Evolutionary conservation across 2,888 invertebrate genomes (phyloP).

Genomic region (Parthenolecanium corni): DNA sequence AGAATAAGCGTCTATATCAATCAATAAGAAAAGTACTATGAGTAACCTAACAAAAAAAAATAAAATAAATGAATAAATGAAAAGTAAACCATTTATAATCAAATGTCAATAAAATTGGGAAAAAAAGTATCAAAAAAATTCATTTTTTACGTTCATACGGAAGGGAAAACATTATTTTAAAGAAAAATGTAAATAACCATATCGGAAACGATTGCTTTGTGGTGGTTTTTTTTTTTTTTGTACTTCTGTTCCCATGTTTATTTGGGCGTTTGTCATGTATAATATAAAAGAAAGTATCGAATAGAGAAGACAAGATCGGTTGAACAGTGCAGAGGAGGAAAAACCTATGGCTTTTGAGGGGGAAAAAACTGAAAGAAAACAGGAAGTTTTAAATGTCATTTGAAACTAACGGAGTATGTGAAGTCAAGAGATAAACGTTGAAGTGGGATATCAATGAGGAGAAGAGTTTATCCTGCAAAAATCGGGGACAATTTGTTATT

Average conservation of each 20-base stretch:
- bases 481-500: constrained; percentile 25
- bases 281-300: not conserved
- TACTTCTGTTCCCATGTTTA: too few relatives aligned
- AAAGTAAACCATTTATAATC: not conserved
- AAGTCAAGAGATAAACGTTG: constrained; percentile 25
- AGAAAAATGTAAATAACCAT: constrained; percentile 21
- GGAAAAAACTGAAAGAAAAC: constrained; percentile 6
- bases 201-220: constrained; percentile 17
- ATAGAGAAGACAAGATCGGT: not conserved
- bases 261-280: constrained; percentile 8
- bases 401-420: constrained; percentile 27
- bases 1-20: too few relatives aligned
- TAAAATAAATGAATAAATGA: too few relatives aligned
- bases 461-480: not conserved
- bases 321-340: not conserved
- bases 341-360: too few relatives aligned
- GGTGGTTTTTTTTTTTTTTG: constrained; percentile 10
- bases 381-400: constrained; percentile 28
- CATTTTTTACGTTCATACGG: not conserved
- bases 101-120: not conserved
- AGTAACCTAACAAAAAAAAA: too few relatives aligned
- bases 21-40: too few relatives aligned
- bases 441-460: constrained; percentile 22
- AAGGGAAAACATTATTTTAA: constrained; percentile 23
- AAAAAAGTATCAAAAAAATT: not conserved